Evolutionary conservation across 2,888 invertebrate species (phyloP).

Genomic region (Thysanoteuthis rhombus): DNA sequence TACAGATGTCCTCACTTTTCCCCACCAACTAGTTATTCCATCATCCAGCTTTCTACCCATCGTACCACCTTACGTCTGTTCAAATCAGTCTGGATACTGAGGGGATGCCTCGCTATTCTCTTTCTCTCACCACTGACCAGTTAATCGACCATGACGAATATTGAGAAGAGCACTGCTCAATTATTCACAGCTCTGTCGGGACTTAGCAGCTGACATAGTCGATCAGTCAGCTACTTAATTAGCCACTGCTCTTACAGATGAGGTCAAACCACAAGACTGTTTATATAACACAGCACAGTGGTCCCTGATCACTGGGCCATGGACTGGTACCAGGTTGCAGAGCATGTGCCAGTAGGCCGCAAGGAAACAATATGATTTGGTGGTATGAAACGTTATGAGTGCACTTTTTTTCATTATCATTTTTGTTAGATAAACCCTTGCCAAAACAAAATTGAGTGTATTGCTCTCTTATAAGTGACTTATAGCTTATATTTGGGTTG

Average conservation of each 20-base stretch:
- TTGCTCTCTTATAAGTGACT: no score
- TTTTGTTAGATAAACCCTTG: no score
- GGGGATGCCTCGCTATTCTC: neutral
- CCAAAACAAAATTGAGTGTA: no score
- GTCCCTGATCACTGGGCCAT: no score
- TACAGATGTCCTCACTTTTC: neutral
- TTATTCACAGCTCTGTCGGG: neutral
- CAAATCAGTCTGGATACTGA: neutral
- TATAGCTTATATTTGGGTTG: no score
- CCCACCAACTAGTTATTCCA: neutral
- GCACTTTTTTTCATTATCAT: no score
- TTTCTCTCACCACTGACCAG: neutral
- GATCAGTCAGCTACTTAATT: neutral
- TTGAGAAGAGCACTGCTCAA: neutral
- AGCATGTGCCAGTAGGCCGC: no score
- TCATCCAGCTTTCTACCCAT: neutral
- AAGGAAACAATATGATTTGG: no score
- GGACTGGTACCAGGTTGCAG: no score
- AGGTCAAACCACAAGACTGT: neutral
- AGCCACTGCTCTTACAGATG: neutral
- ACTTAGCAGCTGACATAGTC: no score
- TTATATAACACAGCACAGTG: neutral
- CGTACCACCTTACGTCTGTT: neutral
- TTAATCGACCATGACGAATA: neutral
- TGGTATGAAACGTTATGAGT: no score